These are phyloP conservation scores for Cephus pygmeus DNA, from an alignment of 2,888 invertebrate genomes.

Conservation along the genomic window DNA sequence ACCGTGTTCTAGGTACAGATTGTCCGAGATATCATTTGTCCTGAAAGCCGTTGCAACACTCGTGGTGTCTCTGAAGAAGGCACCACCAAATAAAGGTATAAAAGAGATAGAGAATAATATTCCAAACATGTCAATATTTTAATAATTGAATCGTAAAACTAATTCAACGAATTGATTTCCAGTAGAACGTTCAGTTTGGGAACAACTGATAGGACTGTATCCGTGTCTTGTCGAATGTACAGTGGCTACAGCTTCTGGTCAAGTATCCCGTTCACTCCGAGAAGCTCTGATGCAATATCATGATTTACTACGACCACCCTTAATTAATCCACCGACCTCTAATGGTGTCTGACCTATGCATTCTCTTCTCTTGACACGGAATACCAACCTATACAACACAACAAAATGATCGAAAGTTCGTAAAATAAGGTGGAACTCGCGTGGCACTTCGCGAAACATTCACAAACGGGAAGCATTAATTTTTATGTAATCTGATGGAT, in stretches of 20 bases:
- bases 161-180: conserved; percentile 44
- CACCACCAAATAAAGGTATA: conserved; percentile 85
- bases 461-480: too few species aligned
- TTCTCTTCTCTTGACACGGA: conserved; percentile 38
- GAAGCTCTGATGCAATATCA: conserved; percentile 91
- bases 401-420: conserved; percentile 10
- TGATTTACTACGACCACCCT: conserved; percentile 80
- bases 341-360: conserved; percentile 61
- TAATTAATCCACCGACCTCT: conserved; percentile 48
- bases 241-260: conserved; percentile 79
- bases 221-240: conserved; percentile 90
- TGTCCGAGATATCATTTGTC: conserved; percentile 96
- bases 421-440: conserved; percentile 8
- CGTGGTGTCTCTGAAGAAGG: conserved; percentile 91
- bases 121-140: too few species aligned
- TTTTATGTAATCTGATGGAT: too few species aligned
- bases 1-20: conserved; percentile 77
- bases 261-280: conserved; percentile 82
- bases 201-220: conserved; percentile 91
- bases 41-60: conserved; percentile 93
- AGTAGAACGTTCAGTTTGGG: conserved; percentile 93
- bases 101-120: too few species aligned
- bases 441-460: too few species aligned
- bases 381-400: conserved; percentile 23
- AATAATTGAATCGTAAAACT: background rate